A percentile compares a stretch with the other conserved stretches of the same genome.
These are phyloP conservation scores for Hirundichthys speculiger DNA, from an alignment of 2,113 vertebrate genomes.

Conservation along the genomic window DNA sequence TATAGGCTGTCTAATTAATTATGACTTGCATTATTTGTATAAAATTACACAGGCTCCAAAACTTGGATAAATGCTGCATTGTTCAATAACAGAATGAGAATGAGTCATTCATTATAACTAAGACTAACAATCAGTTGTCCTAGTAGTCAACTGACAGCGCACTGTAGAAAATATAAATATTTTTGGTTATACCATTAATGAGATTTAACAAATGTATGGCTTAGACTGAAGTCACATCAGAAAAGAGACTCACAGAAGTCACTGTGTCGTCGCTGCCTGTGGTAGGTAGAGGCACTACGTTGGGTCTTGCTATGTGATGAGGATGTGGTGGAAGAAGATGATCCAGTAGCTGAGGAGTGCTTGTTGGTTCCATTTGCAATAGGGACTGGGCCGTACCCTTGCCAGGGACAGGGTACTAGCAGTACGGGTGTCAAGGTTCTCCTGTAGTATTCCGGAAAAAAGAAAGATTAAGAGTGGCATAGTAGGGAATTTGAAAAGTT, in stretches of 20 bases:
- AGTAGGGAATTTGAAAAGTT: background rate
- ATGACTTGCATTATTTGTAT: background rate
- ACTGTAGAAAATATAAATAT: too few species aligned
- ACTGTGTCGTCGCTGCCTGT: constrained; percentile 92
- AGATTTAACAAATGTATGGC: too few species aligned
- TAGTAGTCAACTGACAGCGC: too few species aligned
- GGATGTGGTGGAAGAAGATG: constrained; percentile 81
- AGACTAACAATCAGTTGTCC: too few species aligned
- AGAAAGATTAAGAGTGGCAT: background rate
- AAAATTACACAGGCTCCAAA: too few species aligned
- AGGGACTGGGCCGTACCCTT: constrained; percentile 88
- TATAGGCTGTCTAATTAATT: background rate
- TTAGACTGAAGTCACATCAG: constrained; percentile 17
- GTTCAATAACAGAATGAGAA: too few species aligned
- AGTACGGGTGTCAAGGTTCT: constrained; percentile 80
- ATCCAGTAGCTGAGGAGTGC: constrained; percentile 78
- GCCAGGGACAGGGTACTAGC: constrained; percentile 89
- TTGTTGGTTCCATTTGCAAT: constrained; percentile 89
- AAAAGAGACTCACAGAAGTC: constrained; percentile 89
- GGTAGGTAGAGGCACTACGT: constrained; percentile 88
- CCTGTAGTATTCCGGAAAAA: constrained; percentile 69
- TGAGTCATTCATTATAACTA: too few species aligned
- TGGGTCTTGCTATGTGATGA: constrained; percentile 89
- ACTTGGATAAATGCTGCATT: too few species aligned
- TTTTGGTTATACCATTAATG: too few species aligned